Conservation (phyloP, 2,797 vertebrate species). For the Mionectes olivaceus region DNA sequence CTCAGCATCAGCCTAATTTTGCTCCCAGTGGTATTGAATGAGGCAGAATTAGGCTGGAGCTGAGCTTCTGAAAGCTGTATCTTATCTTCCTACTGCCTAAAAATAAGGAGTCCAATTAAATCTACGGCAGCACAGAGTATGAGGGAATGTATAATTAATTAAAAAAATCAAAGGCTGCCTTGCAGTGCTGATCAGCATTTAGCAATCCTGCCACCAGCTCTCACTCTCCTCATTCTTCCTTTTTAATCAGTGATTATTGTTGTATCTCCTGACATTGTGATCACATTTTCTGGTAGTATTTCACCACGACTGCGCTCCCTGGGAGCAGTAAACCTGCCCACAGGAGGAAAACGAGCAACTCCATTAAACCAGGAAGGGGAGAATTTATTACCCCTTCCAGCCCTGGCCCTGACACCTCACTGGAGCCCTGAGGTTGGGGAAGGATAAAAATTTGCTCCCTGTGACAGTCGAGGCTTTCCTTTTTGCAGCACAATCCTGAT, state of each 20-base stretch:
- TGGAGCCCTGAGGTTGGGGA: neutral
- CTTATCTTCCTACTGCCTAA: constrained; percentile 43
- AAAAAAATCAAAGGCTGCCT: constrained; percentile 55
- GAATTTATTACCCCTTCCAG: neutral
- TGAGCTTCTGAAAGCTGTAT: constrained; percentile 40
- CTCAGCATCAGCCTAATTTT: constrained; percentile 52
- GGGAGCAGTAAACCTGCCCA: neutral
- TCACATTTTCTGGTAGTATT: neutral
- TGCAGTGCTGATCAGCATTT: constrained; percentile 59
- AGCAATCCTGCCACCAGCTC: constrained; percentile 48
- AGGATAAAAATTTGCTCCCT: neutral
- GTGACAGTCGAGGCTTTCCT: neutral
- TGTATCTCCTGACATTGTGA: neutral
- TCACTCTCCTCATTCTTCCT: constrained; percentile 38
- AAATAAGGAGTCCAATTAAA: constrained; percentile 70
- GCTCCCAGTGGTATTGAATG: constrained; percentile 32
- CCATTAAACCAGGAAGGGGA: neutral
- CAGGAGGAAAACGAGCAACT: neutral
- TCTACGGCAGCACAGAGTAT: constrained; percentile 49
- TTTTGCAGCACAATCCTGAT: neutral
- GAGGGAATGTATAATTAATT: constrained; percentile 70
- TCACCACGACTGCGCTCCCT: neutral
- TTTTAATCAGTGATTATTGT: constrained; percentile 62
- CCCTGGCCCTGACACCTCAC: neutral
- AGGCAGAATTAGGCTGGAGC: constrained; percentile 51